phyloP scores from a whole-genome alignment of 2,888 invertebrate genomes.

The Parochlus steinenii region DNA sequence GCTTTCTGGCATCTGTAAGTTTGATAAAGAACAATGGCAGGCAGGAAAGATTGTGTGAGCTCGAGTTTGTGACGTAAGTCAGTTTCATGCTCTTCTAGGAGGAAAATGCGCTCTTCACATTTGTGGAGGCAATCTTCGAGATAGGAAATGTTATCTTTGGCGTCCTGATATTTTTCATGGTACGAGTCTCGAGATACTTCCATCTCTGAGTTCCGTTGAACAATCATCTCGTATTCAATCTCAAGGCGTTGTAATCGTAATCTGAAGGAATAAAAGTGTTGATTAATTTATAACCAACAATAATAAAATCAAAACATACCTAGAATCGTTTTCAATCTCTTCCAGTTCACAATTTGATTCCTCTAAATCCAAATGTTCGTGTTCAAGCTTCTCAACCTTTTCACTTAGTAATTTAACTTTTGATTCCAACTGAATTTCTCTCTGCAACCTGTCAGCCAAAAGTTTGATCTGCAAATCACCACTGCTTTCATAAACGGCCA shows the following conservation, averaged over 20 bases:
- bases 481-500: constrained; percentile 47
- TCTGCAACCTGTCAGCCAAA: constrained; percentile 42
- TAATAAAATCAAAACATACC: constrained; percentile 40
- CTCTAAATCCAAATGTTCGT: constrained; percentile 45
- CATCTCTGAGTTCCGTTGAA: constrained; percentile 33
- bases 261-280: constrained; percentile 15
- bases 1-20: constrained; percentile 29
- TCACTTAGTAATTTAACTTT: constrained; percentile 31
- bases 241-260: constrained; percentile 35
- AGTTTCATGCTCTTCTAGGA: constrained; percentile 33
- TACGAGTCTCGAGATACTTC: constrained; percentile 41
- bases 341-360: constrained; percentile 58
- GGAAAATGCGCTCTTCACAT: constrained; percentile 35
- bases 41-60: constrained; percentile 42
- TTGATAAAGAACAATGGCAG: constrained; percentile 45
- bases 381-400: constrained; percentile 39
- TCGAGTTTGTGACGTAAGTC: constrained; percentile 38
- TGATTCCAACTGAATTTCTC: constrained; percentile 38
- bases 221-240: constrained; percentile 41
- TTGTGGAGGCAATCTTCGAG: constrained; percentile 35
- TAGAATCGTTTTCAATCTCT: constrained; percentile 61
- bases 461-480: constrained; percentile 43
- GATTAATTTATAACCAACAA: constrained; percentile 34
- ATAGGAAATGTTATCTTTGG: constrained; percentile 30
- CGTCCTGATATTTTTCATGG: constrained; percentile 37